Percentiles rank a stretch among this genome's conserved stretches.
Evolutionary conservation across 2,888 invertebrate species (phyloP).

Genomic region (Corythucha ciliata): DNA sequence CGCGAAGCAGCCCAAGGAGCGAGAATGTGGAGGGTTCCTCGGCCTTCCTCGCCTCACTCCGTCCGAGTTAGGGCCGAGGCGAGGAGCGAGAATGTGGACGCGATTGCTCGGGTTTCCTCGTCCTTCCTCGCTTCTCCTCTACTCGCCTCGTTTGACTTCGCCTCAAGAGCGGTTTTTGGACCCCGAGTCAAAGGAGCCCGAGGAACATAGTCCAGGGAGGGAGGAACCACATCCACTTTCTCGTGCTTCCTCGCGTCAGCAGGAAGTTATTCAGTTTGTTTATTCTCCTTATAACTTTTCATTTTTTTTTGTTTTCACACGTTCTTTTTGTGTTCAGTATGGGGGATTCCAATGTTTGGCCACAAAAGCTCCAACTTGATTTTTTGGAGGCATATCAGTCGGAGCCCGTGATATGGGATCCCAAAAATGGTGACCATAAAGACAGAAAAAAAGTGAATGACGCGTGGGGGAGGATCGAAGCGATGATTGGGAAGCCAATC

Average conservation of each 20-base stretch:
- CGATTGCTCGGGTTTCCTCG: not conserved
- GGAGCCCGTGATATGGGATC: slow-evolving; percentile 1
- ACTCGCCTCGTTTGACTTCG: too few species aligned
- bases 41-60: slow-evolving; percentile 8
- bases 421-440: not conserved
- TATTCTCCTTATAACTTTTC: too few species aligned
- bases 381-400: not conserved
- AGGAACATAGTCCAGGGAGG: too few species aligned
- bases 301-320: too few species aligned
- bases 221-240: too few species aligned
- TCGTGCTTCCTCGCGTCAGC: too few species aligned
- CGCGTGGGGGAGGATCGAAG: not conserved
- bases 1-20: not conserved
- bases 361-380: not conserved
- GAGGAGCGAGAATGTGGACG: slow-evolving; percentile 13
- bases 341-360: too few species aligned
- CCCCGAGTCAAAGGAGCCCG: slow-evolving; percentile 6
- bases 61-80: not conserved
- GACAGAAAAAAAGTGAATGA: not conserved
- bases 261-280: too few species aligned
- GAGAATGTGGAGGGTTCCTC: slow-evolving; percentile 10
- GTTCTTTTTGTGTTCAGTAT: too few species aligned
- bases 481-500: not conserved
- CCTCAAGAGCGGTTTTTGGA: slow-evolving; percentile 10
- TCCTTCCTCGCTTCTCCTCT: not conserved